Evolutionary conservation across 2,113 vertebrate species (phyloP).

Genomic region (Toxotes chatareus): DNA sequence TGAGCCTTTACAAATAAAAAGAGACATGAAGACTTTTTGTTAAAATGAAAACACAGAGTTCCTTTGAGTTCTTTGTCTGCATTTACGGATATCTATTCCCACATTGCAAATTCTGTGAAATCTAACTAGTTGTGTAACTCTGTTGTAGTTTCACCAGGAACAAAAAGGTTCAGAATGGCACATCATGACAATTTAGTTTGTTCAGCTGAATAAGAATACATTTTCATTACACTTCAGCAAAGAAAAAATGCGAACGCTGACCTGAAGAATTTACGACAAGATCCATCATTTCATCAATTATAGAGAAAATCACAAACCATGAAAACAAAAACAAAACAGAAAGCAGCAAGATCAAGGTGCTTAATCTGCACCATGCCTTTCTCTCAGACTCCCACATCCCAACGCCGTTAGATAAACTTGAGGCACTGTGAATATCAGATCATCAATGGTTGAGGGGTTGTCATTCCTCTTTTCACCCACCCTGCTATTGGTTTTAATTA

Average conservation of each 20-base stretch:
- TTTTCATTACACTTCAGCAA: slow-evolving; percentile 6
- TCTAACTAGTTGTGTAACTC: neutral
- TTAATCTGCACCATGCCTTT: slow-evolving; percentile 48
- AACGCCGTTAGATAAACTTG: slow-evolving; percentile 57
- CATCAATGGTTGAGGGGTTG: slow-evolving; percentile 22
- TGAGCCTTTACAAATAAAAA: neutral
- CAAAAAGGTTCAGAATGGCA: slow-evolving; percentile 45
- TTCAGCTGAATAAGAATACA: slow-evolving; percentile 23
- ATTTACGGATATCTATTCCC: slow-evolving; percentile 1
- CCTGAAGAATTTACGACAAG: slow-evolving; percentile 32
- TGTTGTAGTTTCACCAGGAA: neutral
- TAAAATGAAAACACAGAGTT: neutral
- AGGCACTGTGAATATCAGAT: slow-evolving; percentile 81
- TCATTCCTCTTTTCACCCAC: slow-evolving; percentile 32
- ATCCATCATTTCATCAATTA: slow-evolving; percentile 37
- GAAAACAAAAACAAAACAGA: slow-evolving; percentile 4
- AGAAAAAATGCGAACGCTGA: slow-evolving; percentile 17
- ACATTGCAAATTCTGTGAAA: neutral
- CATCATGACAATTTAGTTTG: slow-evolving; percentile 13
- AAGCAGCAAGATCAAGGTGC: slow-evolving; percentile 76
- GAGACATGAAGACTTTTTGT: neutral
- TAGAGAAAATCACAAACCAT: slow-evolving; percentile 80
- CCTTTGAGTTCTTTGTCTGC: neutral
- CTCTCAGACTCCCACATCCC: slow-evolving; percentile 45
- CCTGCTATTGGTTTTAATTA: slow-evolving; percentile 55